A percentile compares a stretch with the other conserved stretches of the same genome.
Evolutionary conservation across 2,797 vertebrate genomes (phyloP).

Genomic region (Morelia viridis): DNA sequence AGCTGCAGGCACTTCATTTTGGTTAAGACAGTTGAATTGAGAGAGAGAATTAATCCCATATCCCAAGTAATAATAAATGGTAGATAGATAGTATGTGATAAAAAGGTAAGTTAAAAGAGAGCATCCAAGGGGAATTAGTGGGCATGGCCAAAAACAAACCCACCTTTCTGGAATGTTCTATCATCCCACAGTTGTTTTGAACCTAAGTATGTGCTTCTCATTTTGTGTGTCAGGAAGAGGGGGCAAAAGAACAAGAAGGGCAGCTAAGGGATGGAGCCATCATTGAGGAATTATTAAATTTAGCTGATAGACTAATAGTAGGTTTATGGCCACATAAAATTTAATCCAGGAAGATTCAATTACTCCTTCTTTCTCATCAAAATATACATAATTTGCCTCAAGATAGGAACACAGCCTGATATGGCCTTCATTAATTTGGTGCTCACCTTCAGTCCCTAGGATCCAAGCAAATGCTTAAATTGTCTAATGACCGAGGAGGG

Average conservation of each 20-base stretch:
- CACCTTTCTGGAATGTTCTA: not conserved
- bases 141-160: not conserved
- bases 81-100: not conserved
- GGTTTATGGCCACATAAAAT: not conserved
- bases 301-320: not conserved
- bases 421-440: slow-evolving; percentile 20
- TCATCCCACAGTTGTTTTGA: not conserved
- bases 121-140: not conserved
- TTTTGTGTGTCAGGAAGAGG: not conserved
- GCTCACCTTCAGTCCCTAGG: not conserved
- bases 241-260: not conserved
- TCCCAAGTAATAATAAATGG: not conserved
- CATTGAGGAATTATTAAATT: not conserved
- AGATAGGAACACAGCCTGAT: not conserved
- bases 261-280: not conserved
- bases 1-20: not conserved
- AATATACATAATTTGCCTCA: slow-evolving; percentile 8
- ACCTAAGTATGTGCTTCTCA: not conserved
- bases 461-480: slow-evolving; percentile 7
- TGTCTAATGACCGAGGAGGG: not conserved
- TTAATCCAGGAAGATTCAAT: slow-evolving; percentile 6
- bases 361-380: not conserved
- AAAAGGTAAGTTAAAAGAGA: not conserved
- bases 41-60: not conserved
- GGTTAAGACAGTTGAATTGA: not conserved